A percentile compares a stretch with the other conserved stretches of the same genome.
Evolutionary conservation across 2,797 vertebrate species (phyloP).

Genomic region (Alca torda): DNA sequence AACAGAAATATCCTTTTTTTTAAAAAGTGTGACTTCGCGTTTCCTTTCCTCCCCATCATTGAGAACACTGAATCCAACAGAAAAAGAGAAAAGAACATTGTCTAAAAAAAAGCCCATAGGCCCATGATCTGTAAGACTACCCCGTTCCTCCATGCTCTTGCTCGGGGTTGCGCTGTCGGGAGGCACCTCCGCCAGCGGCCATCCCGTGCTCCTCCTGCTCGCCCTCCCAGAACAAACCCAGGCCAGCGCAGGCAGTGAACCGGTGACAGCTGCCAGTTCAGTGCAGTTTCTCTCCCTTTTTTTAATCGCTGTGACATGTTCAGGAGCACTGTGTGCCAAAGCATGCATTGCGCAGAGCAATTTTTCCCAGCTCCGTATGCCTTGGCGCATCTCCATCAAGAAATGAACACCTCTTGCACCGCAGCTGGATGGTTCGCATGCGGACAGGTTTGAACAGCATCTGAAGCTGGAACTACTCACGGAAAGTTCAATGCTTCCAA

Average conservation of each 20-base stretch:
- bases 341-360: neutral
- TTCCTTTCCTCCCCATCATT: neutral
- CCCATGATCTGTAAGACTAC: neutral
- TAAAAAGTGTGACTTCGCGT: accelerated
- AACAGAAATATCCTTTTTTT: neutral
- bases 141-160: neutral
- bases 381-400: constrained; percentile 25
- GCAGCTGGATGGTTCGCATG: neutral
- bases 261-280: constrained; percentile 28
- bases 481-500: constrained; percentile 26
- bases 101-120: neutral
- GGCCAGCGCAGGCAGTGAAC: neutral
- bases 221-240: accelerated
- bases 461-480: neutral
- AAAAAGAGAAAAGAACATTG: neutral
- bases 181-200: accelerated
- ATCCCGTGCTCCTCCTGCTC: neutral
- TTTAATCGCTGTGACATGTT: neutral
- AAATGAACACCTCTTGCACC: constrained; percentile 1
- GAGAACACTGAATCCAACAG: neutral
- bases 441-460: neutral
- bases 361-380: neutral
- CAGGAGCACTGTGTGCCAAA: constrained; percentile 12
- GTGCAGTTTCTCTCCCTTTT: neutral
- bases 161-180: accelerated